Conservation (phyloP, 1,140 invertebrate genomes). For the Anoplophora glabripennis region DNA sequence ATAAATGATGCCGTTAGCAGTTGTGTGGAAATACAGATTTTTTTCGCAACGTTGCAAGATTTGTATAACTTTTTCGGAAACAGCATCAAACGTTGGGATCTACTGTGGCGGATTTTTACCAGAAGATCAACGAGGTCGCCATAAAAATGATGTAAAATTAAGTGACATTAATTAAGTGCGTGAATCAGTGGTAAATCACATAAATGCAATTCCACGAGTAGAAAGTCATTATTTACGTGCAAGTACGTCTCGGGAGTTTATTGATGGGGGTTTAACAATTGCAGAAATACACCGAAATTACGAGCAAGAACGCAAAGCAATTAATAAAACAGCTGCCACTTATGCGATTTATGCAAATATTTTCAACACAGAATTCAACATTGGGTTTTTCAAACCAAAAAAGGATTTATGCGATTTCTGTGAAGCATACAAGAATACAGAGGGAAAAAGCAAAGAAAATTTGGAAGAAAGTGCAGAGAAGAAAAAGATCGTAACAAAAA, state of each 20-base stretch:
- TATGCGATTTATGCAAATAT: conserved; percentile 12
- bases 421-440: conserved; percentile 33
- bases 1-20: conserved; percentile 1
- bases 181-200: conserved; percentile 39
- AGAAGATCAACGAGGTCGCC: conserved; percentile 4
- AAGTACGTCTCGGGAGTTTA: conserved; percentile 33
- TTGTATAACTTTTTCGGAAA: conserved; percentile 17
- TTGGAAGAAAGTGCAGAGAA: conserved; percentile 22
- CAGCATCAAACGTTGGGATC: conserved; percentile 12
- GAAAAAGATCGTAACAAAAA: conserved; percentile 34
- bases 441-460: conserved; percentile 22
- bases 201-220: conserved; percentile 33
- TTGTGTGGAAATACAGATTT: conserved; percentile 7
- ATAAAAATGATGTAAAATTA: conserved; percentile 2
- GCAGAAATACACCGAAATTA: conserved; percentile 36
- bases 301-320: conserved; percentile 5
- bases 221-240: conserved; percentile 33
- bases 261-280: conserved; percentile 36
- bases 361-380: conserved; percentile 21
- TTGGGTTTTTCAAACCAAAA: conserved; percentile 12
- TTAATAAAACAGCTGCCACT: neutral
- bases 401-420: conserved; percentile 36
- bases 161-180: conserved; percentile 12
- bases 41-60: conserved; percentile 14
- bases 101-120: conserved; percentile 13